Evolutionary conservation across 2,113 vertebrate species (phyloP).

Genomic region (Azemiops feae): DNA sequence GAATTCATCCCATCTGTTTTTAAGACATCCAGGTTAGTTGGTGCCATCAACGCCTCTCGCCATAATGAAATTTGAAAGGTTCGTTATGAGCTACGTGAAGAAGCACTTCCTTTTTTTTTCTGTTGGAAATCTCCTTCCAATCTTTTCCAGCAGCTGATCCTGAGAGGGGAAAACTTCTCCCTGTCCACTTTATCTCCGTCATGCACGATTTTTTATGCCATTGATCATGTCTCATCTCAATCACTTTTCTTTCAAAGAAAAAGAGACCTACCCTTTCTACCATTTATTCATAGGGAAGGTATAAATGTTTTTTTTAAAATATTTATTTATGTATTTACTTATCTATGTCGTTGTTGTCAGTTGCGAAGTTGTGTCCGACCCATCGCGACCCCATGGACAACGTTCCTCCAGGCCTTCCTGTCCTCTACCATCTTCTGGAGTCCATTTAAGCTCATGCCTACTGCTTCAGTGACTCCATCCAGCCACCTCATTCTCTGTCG

Average conservation of each 20-base stretch:
- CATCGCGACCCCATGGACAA: too few species aligned
- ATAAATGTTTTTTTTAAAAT: background rate
- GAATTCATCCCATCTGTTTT: background rate
- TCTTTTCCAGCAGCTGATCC: background rate
- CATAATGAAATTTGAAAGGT: background rate
- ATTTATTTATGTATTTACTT: background rate
- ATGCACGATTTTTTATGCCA: background rate
- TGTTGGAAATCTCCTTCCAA: background rate
- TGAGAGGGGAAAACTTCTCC: background rate
- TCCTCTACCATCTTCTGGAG: too few species aligned
- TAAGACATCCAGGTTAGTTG: background rate
- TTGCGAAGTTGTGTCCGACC: too few species aligned
- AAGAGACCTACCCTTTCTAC: background rate
- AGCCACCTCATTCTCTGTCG: too few species aligned
- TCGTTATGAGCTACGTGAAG: background rate
- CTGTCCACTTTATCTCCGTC: background rate
- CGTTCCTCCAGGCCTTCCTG: too few species aligned
- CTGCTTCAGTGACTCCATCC: too few species aligned
- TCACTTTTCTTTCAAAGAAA: background rate
- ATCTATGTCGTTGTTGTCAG: too few species aligned
- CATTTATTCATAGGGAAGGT: background rate
- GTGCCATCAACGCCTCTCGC: background rate
- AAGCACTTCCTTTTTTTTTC: background rate
- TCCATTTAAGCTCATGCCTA: too few species aligned
- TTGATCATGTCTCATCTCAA: background rate